Evolutionary conservation across 2,888 invertebrate species (phyloP), one percentile per base, ranked within the genome.

Genomic region (Petrophora chlorosata): DNA sequence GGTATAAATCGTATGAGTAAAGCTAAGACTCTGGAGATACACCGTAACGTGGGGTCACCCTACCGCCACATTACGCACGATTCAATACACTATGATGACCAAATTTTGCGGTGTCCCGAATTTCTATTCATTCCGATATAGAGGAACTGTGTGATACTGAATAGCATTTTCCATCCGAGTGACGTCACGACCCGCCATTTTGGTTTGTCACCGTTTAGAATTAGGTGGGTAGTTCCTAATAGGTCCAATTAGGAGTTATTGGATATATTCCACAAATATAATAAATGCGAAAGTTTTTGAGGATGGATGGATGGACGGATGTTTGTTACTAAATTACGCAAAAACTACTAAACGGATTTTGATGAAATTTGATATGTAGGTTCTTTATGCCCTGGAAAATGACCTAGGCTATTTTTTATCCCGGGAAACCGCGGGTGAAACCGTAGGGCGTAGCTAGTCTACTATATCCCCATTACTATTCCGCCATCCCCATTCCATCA

Each of bases 81-180:
- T 68, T 79, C 78, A 85, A 65, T 82, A 76, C 79, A 73, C 79
- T 66, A 67, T 66, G 76, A 80, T 82, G 82, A 72, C 74, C 73
- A 76, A 80, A 87, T 86, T 87, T 85, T 78, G 86, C 85, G 87
- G 84, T 76, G 62, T 64, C 75, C 79, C 70, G 75, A 76, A 72
- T 79, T 73, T 65, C 80, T 70, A 85, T 87, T 85, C 70, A 85
- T 70, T 67, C 54, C 59, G 65, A 65, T 75, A 76, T 70, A 68
- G 60, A 55, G 64, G 55, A 64, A 70, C 67, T 71, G 30, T 47
- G 69, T 63, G 56, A 59, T 59, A 67, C 65, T 73, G 70, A 77
- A 79, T 79, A 64, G 59, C 59, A 61, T 71, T 77, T 79, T 79
- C 73, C 79, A 70, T 76, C 65, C 69, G 75, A 78, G 68, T 75